These are phyloP conservation scores for Noctilio leporinus DNA, from an alignment of 2,113 vertebrate genomes.

Conservation along the genomic window DNA sequence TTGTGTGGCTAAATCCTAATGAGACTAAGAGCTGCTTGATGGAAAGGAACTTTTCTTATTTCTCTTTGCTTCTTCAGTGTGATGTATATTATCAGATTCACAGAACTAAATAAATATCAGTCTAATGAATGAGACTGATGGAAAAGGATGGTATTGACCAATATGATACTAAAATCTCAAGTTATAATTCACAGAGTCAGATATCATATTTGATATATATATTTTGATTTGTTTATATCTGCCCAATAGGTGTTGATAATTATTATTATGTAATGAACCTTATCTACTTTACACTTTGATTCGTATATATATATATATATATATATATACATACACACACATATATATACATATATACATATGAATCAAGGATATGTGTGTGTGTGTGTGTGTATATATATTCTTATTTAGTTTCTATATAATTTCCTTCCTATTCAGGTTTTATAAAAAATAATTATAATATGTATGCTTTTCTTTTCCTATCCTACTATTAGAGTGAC, in stretches of 20 bases:
- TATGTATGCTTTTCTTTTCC: background rate
- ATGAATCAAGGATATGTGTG: too few species aligned
- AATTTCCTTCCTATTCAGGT: background rate
- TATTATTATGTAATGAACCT: background rate
- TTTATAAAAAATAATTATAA: background rate
- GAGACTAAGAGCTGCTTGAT: background rate
- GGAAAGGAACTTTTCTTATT: background rate
- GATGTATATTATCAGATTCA: background rate
- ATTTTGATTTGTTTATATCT: background rate
- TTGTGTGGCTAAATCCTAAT: background rate
- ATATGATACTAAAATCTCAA: background rate
- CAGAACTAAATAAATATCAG: background rate
- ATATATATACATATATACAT: too few species aligned
- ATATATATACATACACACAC: too few species aligned
- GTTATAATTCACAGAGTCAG: background rate
- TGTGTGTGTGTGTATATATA: too few species aligned
- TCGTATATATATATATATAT: background rate
- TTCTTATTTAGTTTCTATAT: background rate
- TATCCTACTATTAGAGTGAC: background rate
- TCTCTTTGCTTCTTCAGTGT: background rate
- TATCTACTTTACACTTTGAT: background rate
- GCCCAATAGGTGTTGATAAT: rapidly evolving
- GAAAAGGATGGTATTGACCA: background rate
- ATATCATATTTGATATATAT: background rate
- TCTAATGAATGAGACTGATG: background rate